Conservation (phyloP, 1,140 invertebrate genomes). For the Caligus rogercresseyi region DNA sequence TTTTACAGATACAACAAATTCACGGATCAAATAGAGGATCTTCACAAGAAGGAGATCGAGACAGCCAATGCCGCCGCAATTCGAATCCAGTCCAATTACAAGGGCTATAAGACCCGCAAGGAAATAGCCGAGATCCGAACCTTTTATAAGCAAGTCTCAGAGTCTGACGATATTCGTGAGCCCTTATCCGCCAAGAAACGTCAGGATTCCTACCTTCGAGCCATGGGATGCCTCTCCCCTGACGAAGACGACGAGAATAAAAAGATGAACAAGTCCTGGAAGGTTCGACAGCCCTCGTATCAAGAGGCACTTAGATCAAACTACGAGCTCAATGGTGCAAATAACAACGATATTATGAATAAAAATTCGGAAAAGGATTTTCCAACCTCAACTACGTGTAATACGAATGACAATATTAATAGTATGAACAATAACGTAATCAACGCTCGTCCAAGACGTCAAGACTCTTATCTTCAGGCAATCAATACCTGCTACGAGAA, state of each 20-base stretch:
- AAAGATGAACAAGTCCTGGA: constrained; percentile 5
- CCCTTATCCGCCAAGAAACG: constrained; percentile 1
- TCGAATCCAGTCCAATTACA: neutral
- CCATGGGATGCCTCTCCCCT: neutral
- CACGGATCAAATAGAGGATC: neutral
- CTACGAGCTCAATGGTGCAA: neutral
- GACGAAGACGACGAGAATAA: constrained; percentile 13
- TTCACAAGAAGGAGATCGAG: neutral
- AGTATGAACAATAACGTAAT: neutral
- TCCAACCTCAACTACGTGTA: neutral
- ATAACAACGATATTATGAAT: neutral
- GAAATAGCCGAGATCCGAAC: constrained; percentile 6
- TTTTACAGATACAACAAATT: neutral
- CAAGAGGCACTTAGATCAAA: constrained; percentile 8
- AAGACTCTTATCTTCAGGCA: constrained; percentile 17
- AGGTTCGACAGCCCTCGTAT: constrained; percentile 16
- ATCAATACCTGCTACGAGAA: neutral
- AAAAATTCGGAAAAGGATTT: neutral
- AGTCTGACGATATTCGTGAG: constrained; percentile 1
- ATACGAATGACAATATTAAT: neutral
- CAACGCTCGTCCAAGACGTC: constrained; percentile 4
- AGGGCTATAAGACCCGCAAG: constrained; percentile 9
- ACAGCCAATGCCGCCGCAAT: neutral
- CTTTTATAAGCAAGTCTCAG: constrained; percentile 5
- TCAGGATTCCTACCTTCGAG: constrained; percentile 15